Percentiles rank a stretch among this genome's conserved stretches.
phyloP scores from a whole-genome alignment of 1,140 invertebrate species.

The Heliconius hewitsoni region DNA sequence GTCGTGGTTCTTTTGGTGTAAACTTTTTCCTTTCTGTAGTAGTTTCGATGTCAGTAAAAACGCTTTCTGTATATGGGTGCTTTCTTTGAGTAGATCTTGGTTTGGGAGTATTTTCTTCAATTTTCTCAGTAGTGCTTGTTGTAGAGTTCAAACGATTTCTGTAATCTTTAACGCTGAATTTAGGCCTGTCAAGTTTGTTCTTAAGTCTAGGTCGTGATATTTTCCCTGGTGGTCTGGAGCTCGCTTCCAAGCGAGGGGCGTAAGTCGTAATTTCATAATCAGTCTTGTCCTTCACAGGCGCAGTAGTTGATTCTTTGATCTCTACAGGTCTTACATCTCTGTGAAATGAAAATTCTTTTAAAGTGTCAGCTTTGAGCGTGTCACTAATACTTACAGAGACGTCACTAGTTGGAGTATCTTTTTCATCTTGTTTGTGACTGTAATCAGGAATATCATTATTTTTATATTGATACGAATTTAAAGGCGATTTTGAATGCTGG shows the following conservation, averaged over 20 bases:
- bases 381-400: slow-evolving; percentile 68
- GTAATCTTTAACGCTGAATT: slow-evolving; percentile 84
- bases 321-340: slow-evolving; percentile 71
- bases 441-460: slow-evolving; percentile 70
- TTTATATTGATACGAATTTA: slow-evolving; percentile 55
- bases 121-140: slow-evolving; percentile 79
- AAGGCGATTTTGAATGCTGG: slow-evolving; percentile 51
- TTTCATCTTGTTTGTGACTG: slow-evolving; percentile 80
- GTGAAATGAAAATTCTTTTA: slow-evolving; percentile 70
- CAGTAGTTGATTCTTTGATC: slow-evolving; percentile 63
- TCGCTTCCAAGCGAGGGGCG: slow-evolving; percentile 47
- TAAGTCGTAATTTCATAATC: slow-evolving; percentile 60
- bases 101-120: slow-evolving; percentile 66
- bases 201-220: slow-evolving; percentile 64
- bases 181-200: slow-evolving; percentile 78
- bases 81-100: slow-evolving; percentile 73
- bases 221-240: slow-evolving; percentile 52
- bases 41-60: slow-evolving; percentile 64
- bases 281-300: slow-evolving; percentile 46
- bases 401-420: slow-evolving; percentile 80
- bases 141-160: slow-evolving; percentile 79
- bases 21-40: slow-evolving; percentile 76
- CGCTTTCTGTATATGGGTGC: slow-evolving; percentile 61
- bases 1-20: slow-evolving; percentile 76
- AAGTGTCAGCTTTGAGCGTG: slow-evolving; percentile 49